These are phyloP conservation scores for Hemithea aestivaria DNA, from an alignment of 2,888 invertebrate species.

Conservation along the genomic window DNA sequence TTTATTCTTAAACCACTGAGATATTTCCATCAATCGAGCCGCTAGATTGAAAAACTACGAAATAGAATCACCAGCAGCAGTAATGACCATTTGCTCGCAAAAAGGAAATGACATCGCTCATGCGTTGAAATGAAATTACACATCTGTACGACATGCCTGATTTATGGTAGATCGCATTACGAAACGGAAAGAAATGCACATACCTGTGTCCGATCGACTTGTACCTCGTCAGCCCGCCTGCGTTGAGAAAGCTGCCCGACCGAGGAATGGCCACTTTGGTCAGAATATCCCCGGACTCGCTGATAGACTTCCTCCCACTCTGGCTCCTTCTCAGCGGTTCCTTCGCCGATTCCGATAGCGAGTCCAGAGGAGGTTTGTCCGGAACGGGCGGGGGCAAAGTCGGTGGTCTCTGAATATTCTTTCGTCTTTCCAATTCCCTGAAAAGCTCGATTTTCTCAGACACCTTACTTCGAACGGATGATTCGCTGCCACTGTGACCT, in stretches of 20 bases:
- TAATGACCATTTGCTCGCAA: constrained; percentile 35
- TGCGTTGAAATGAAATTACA: constrained; percentile 41
- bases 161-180: constrained; percentile 32
- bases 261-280: constrained; percentile 92
- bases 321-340: constrained; percentile 68
- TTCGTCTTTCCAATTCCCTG: constrained; percentile 67
- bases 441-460: constrained; percentile 75
- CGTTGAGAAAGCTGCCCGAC: constrained; percentile 91
- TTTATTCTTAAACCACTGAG: constrained; percentile 47
- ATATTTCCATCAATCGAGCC: constrained; percentile 12
- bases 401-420: constrained; percentile 70
- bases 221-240: constrained; percentile 87
- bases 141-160: constrained; percentile 33
- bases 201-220: constrained; percentile 85
- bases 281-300: constrained; percentile 87
- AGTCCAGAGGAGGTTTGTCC: constrained; percentile 51
- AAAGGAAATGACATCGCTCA: constrained; percentile 48
- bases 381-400: constrained; percentile 72
- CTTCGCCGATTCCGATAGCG: constrained; percentile 47
- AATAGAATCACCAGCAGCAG: constrained; percentile 34
- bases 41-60: constrained; percentile 15
- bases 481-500: constrained; percentile 41
- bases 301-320: constrained; percentile 68
- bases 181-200: constrained; percentile 42
- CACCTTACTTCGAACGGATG: constrained; percentile 70